A percentile compares a stretch with the other conserved stretches of the same genome.
Conservation (phyloP, 2,797 vertebrate species). For the Peromyscus eremicus region DNA sequence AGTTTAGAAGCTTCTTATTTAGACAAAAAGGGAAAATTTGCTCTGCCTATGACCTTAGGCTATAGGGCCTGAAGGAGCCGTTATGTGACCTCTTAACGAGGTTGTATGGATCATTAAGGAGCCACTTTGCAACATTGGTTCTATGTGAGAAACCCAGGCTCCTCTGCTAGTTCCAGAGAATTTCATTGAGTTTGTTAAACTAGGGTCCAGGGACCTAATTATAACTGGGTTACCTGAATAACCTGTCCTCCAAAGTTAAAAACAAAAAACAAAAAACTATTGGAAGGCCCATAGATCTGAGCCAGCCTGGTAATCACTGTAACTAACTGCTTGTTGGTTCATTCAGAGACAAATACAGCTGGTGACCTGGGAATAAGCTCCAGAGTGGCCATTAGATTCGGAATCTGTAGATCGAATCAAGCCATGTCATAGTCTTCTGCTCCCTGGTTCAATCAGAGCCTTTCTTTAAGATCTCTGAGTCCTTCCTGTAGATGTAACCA, state of each 20-base stretch:
- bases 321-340: constrained; percentile 13
- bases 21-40: no score
- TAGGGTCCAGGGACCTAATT: constrained; percentile 38
- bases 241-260: background rate
- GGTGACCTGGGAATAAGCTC: constrained; percentile 14
- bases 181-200: background rate
- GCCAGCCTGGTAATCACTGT: background rate
- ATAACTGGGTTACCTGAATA: constrained; percentile 10
- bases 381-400: background rate
- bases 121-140: background rate
- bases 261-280: background rate
- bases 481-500: no score
- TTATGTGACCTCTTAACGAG: no score
- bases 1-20: no score
- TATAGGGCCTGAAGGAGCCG: no score
- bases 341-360: constrained; percentile 4
- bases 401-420: background rate
- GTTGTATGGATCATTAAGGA: background rate
- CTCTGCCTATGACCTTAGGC: no score
- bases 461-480: constrained; percentile 10
- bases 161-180: constrained; percentile 17
- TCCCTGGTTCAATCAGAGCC: background rate
- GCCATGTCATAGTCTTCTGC: background rate
- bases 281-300: background rate
- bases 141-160: background rate